These are phyloP conservation scores for Caenorhabditis sp. DNA, from an alignment of 2,888 invertebrate genomes.

Conservation along the genomic window DNA sequence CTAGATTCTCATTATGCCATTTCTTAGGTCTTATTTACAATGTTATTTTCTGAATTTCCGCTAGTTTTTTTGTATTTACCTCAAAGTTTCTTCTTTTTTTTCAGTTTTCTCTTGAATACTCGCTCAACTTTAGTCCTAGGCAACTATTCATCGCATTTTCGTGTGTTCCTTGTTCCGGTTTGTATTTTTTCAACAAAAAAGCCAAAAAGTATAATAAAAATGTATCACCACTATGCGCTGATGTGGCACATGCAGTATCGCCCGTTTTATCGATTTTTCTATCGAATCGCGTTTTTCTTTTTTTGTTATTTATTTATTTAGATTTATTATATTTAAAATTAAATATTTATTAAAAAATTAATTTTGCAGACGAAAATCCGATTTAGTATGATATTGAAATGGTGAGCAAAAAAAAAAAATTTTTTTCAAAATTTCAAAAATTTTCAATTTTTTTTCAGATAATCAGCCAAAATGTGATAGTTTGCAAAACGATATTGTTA, in stretches of 20 bases:
- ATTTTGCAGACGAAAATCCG: not conserved
- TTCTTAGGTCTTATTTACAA: no score
- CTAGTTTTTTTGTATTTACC: no score
- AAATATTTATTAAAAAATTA: not conserved
- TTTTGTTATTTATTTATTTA: not conserved
- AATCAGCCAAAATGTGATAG: slow-evolving; percentile 26
- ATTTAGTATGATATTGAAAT: slow-evolving; percentile 42
- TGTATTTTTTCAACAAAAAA: slow-evolving; percentile 13
- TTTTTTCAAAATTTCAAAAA: not conserved
- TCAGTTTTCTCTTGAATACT: no score
- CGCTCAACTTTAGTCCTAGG: not conserved
- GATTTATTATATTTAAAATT: not conserved
- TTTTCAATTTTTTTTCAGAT: slow-evolving; percentile 14
- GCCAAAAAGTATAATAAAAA: no score
- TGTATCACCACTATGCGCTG: no score
- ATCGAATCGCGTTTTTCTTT: not conserved
- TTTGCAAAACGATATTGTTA: not conserved
- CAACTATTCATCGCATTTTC: not conserved
- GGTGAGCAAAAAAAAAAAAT: no score
- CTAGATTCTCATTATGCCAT: slow-evolving; percentile 12
- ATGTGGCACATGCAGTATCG: no score
- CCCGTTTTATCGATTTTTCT: slow-evolving; percentile 2
- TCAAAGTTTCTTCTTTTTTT: no score
- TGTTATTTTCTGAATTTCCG: not conserved
- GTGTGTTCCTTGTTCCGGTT: not conserved